These are phyloP conservation scores for Chelonus insularis DNA, from an alignment of 1,140 invertebrate species.

Conservation along the genomic window DNA sequence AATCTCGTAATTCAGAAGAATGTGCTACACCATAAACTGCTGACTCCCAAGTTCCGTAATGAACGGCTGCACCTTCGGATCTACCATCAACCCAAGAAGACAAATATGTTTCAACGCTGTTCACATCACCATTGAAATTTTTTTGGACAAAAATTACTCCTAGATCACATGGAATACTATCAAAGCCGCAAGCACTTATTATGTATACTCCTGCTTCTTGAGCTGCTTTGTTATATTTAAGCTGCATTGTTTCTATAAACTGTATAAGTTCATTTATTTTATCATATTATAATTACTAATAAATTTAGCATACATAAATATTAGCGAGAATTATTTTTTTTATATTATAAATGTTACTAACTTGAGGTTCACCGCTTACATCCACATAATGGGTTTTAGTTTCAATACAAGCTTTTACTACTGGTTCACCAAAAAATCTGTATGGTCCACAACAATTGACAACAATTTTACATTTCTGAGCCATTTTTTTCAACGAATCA, in stretches of 20 bases:
- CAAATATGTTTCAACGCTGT: constrained; percentile 77
- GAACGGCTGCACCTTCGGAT: constrained; percentile 56
- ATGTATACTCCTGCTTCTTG: constrained; percentile 78
- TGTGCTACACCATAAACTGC: constrained; percentile 73
- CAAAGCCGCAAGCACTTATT: constrained; percentile 89
- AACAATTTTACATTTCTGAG: constrained; percentile 71
- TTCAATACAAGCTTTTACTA: constrained; percentile 87
- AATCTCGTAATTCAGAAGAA: constrained; percentile 63
- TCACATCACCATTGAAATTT: constrained; percentile 72
- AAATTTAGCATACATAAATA: too few species aligned
- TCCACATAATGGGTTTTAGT: constrained; percentile 85
- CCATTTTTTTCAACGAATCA: constrained; percentile 75
- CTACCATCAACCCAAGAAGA: constrained; percentile 45
- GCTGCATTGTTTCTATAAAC: constrained; percentile 85
- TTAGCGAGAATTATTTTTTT: too few species aligned
- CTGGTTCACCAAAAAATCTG: constrained; percentile 84
- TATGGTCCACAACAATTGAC: constrained; percentile 91
- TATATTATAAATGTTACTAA: too few species aligned
- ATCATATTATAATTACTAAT: too few species aligned
- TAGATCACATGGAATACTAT: constrained; percentile 85
- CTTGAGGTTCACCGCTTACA: constrained; percentile 87
- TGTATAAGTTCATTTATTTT: too few species aligned
- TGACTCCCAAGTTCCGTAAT: constrained; percentile 85
- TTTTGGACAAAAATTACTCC: constrained; percentile 76
- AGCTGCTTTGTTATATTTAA: constrained; percentile 78